A percentile compares a stretch with the other conserved stretches of the same genome.
These are phyloP conservation scores for Melanocharis versteri DNA, from an alignment of 2,113 vertebrate species.

Conservation along the genomic window DNA sequence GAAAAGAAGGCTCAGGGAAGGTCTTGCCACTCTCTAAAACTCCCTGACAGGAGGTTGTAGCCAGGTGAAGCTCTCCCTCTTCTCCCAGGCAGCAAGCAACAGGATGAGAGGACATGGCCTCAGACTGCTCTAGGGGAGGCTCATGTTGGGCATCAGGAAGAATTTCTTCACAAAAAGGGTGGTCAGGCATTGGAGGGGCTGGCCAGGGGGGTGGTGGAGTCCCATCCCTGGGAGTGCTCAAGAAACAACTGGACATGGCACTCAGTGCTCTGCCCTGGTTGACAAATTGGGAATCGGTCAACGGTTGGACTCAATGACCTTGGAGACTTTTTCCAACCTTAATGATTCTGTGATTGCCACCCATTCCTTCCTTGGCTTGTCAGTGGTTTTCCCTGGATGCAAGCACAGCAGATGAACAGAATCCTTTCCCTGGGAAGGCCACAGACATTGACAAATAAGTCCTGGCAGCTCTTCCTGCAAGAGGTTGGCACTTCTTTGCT, in stretches of 20 bases:
- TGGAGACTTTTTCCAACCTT: not conserved
- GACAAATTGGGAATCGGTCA: not conserved
- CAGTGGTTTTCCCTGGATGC: not conserved
- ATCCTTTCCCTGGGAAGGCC: not conserved
- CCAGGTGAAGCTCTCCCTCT: too few species aligned
- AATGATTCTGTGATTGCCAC: not conserved
- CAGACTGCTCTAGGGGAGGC: not conserved
- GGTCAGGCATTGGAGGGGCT: not conserved
- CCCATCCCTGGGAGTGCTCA: not conserved
- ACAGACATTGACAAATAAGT: not conserved
- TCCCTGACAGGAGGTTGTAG: not conserved
- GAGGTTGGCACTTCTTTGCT: not conserved
- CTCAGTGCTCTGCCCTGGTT: not conserved
- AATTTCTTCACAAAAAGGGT: not conserved
- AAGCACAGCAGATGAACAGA: not conserved
- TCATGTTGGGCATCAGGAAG: too few species aligned
- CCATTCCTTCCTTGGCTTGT: not conserved
- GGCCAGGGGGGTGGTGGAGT: not conserved
- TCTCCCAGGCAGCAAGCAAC: not conserved
- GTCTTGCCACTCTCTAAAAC: too few species aligned
- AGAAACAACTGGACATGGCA: rapidly evolving
- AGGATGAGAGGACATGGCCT: not conserved
- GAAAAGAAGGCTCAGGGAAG: not conserved
- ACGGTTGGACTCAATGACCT: not conserved
- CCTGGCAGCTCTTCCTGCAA: not conserved